phyloP scores from a whole-genome alignment of 2,113 vertebrate species.

The Opisthocomus hoazin region DNA sequence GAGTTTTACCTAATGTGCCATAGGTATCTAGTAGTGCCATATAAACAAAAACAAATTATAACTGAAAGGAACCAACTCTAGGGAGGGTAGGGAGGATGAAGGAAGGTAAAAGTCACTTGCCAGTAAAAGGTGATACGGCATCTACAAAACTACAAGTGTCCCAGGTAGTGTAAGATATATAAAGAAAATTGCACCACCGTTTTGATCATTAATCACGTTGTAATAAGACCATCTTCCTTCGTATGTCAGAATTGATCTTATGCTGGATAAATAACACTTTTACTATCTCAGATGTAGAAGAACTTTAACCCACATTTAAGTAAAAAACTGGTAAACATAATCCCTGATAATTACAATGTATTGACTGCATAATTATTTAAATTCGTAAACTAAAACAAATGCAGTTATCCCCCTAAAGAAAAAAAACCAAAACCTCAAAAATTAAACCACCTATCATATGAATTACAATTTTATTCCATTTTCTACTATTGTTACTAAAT shows the following conservation, averaged over 20 bases:
- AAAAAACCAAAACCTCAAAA: no score
- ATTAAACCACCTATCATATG: neutral
- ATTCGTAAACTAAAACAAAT: neutral
- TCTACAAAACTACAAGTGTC: neutral
- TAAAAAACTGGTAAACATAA: neutral
- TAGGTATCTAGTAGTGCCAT: neutral
- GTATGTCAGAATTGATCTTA: neutral
- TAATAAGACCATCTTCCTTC: neutral
- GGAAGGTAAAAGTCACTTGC: neutral
- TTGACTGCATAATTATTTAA: neutral
- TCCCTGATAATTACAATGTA: neutral
- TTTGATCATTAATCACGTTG: no score
- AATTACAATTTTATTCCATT: neutral
- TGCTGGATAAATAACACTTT: neutral
- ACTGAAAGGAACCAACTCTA: neutral
- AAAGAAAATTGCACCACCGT: neutral
- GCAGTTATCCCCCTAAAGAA: neutral
- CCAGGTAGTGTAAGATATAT: neutral
- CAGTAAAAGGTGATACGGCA: neutral
- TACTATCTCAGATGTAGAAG: neutral
- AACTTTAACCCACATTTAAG: neutral
- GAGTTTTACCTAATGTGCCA: neutral
- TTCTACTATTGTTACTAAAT: neutral
- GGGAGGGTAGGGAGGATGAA: neutral
- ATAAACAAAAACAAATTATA: neutral